Evolutionary conservation across 2,888 invertebrate genomes (phyloP), one percentile per base, ranked within the genome.

Genomic region (Dastarcus helophoroides): DNA sequence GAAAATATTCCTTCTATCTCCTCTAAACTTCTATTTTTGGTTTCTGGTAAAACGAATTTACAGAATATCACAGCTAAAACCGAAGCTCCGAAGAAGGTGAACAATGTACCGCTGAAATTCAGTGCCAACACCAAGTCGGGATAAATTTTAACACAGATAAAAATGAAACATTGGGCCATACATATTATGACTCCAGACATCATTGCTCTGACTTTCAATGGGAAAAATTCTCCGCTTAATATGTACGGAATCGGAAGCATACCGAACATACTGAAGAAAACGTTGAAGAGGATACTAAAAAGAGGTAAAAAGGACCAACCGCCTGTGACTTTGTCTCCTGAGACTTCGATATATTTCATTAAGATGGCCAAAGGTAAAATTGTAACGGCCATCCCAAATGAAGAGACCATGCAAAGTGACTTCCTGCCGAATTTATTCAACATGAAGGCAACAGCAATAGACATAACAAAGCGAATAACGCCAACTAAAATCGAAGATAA

Each of bases 201-300:
- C 1, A 77, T 69, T 0, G 79, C 76, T 41, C 80, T 62, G 2
- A 77, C 75, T 33, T 71, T 68, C 38, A 78, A 64, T 2, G 79
- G 78, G 44, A 79, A 80, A 23, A 80, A 51, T 47, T 80, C 80
- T 2, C 79, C 79, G 0, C 75, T 78, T 71, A 81, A 73, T 14
- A 80, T 73, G 78, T 79, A 80, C 0, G 80, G 80, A 3, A 81
- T 61, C 13, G 79, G 80, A 1, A 80, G 55, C 54, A 77, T 79
- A 0, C 80, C 80, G 2, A 79, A 66, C 79, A 79, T 81, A 37
- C 77, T 77, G 46, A 76, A 76, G 1, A 74, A 72, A 0, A 81
- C 79, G 51, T 80, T 79, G 9, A 73, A 60, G 14, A 79, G 57
- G 1, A 81, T 66, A 40, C 78, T 77, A 0, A 73, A 61, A 3